A percentile compares a stretch with the other conserved stretches of the same genome.
Evolutionary conservation across 2,888 invertebrate genomes (phyloP).

Genomic region (Cordylochernes scorpioides): DNA sequence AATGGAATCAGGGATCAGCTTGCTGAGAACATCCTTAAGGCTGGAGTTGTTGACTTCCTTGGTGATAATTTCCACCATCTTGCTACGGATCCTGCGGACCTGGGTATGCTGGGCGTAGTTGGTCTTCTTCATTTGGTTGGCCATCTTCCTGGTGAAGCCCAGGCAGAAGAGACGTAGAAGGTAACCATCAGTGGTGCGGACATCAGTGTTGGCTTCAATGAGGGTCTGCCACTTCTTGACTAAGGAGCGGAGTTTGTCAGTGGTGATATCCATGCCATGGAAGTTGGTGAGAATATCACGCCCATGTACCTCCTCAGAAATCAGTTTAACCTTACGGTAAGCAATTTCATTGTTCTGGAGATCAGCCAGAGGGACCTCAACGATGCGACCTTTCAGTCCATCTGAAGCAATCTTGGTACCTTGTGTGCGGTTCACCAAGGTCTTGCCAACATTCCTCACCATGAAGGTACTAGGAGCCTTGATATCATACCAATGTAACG

Average conservation of each 20-base stretch:
- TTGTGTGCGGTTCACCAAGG: slow-evolving; percentile 91
- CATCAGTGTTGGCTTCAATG: slow-evolving; percentile 88
- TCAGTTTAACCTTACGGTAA: slow-evolving; percentile 88
- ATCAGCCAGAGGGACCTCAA: slow-evolving; percentile 91
- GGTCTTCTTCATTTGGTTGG: slow-evolving; percentile 77
- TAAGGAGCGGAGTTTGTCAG: slow-evolving; percentile 95
- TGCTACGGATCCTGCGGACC: slow-evolving; percentile 77
- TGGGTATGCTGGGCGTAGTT: slow-evolving; percentile 95
- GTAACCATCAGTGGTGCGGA: slow-evolving; percentile 93
- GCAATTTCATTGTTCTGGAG: slow-evolving; percentile 84
- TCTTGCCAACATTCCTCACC: slow-evolving; percentile 88
- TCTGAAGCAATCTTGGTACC: slow-evolving; percentile 80
- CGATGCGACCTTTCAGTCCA: slow-evolving; percentile 86
- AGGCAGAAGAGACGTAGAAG: slow-evolving; percentile 89
- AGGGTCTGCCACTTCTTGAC: slow-evolving; percentile 98
- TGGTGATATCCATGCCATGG: slow-evolving; percentile 97
- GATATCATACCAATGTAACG: slow-evolving; percentile 99
- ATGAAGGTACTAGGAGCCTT: slow-evolving; percentile 96
- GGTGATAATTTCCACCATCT: slow-evolving; percentile 90
- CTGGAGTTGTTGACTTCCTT: slow-evolving; percentile 69
- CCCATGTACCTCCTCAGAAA: slow-evolving; percentile 93
- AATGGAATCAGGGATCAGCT: slow-evolving; percentile 88
- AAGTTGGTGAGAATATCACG: slow-evolving; percentile 87
- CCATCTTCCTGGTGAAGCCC: slow-evolving; percentile 91
- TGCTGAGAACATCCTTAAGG: slow-evolving; percentile 82